Base-by-base conservation (phyloP, 1,140 invertebrate genomes). In the Drosophila pseudoobscura region DNA sequence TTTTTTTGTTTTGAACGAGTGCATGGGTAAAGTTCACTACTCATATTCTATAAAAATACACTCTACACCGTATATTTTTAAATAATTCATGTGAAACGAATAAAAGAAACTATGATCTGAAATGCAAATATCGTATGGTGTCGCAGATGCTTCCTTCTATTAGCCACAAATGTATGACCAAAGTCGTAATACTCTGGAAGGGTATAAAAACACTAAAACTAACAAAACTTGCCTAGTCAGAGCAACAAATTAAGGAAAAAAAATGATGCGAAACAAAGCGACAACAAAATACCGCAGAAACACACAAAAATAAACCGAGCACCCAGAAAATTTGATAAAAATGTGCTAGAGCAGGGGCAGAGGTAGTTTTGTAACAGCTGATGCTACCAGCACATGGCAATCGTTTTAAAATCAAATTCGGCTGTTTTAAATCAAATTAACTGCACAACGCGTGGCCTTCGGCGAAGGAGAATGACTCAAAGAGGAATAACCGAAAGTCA, bases 181-280 rank as follows among this genome's bases (percentile, higher is more conserved):
- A 17, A 15, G 2, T 51, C 11, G 2, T 22, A n/a, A 17, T 22
- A 20, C 47, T 57, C 41, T 41, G 31, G 29, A 63, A 66, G 5
- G n/a, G 43, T 31, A 47, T 9, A 46, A 24, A n/a, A 20, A 69
- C 29, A 11, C 31, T 35, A 35, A 0, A 9, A 26, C 45, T 24
- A 20, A 26, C 9, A 66, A 75, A 83, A 79, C 71, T 68, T 84
- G 71, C 62, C 55, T 58, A 79, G 75, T 76, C 75, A 82, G 75
- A 66, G 75, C 45, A 58, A 77, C 62, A 71, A 77, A 80, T 80
- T 77, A 70, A 49, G 47, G 47, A 43, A 49, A 68, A 62, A 78
- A 78, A 70, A 82, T n/a, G n/a, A n/a, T 45, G n/a, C 39, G 24
- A 55, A 76, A 55, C 52, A 64, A 70, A 84, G 57, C 53, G 52